Evolutionary conservation across 2,888 invertebrate genomes (phyloP), one percentile per base, ranked within the genome.

Genomic region (Sarcophaga caerulescens): DNA sequence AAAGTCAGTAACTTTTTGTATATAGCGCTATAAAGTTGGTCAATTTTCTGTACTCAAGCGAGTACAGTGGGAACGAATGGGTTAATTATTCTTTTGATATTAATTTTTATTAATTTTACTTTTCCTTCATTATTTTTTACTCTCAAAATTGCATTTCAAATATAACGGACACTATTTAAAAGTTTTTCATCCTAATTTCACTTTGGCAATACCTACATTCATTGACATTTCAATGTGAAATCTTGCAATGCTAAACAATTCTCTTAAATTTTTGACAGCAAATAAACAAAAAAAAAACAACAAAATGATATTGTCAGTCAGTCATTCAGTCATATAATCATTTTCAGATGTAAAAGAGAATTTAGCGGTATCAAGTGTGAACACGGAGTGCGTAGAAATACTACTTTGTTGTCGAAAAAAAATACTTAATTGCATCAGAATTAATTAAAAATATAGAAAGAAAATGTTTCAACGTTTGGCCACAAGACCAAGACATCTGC

Each of bases 401-500:
- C 23, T 68, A 73, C 12, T n/a, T 23, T 52, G 52, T 52, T 52
- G 52, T 4, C n/a, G n/a, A 17, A 52, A 52, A 52, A 5, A 4
- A 52, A 35, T 8, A 14, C 14, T 52, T 52, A 59, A 73, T 83
- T 86, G 73, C 80, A 84, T 84, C 85, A 83, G 81, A 57, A 44
- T 63, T 17, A 62, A 73, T 59, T 71, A 47, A 21, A 77, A 69
- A 21, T 14, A 73, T 14, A 73, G 57, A 25, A 66, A 17, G 45
- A 89, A 88, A 83, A 90, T 90, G 90, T 79, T 89, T 44, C 47
- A 89, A 45, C 89, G 89, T 66, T 84, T 90, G 74, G 86, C 68
- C 70, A 87, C 25, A 35, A 75, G 65, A 70, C 86, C 81, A 35
- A 57, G 75, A 62, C 80, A 84, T 5, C 60, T 84, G 3, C 35